Conservation (phyloP, 2,113 vertebrate species). For the Xenus cinereus region DNA sequence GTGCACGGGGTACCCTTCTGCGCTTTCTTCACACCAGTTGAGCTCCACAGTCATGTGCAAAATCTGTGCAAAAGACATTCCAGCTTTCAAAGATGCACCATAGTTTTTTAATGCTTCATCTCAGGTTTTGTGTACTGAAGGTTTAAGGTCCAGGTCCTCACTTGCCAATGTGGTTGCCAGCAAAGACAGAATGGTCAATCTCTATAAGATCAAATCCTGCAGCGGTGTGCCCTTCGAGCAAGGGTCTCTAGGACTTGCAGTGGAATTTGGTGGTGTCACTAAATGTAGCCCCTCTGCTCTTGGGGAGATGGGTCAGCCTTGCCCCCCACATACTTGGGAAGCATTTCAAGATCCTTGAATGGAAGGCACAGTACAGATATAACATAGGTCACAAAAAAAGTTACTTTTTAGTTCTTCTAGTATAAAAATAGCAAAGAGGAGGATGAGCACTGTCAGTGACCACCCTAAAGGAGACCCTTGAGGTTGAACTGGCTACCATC, state of each 20-base stretch:
- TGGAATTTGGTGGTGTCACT: not conserved
- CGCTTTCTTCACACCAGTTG: not conserved
- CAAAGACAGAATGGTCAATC: not conserved
- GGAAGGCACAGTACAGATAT: not conserved
- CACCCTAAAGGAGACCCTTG: not conserved
- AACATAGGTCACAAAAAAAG: not conserved
- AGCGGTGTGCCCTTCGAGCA: not conserved
- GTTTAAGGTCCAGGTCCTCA: not conserved
- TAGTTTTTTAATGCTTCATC: not conserved
- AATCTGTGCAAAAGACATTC: not conserved
- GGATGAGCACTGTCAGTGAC: not conserved
- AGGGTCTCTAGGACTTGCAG: not conserved
- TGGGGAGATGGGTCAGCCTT: not conserved
- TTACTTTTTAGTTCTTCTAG: not conserved
- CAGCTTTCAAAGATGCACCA: not conserved
- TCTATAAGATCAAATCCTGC: fast-evolving
- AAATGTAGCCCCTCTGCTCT: not conserved
- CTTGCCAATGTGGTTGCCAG: not conserved
- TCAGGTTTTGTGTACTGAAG: not conserved
- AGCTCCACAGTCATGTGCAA: not conserved
- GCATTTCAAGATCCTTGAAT: not conserved
- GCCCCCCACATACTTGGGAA: fast-evolving
- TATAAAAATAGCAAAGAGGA: not conserved
- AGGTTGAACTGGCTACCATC: not conserved
- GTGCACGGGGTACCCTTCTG: not conserved